Evolutionary conservation across 2,113 vertebrate species (phyloP).

Genomic region (Electrona antarctica): DNA sequence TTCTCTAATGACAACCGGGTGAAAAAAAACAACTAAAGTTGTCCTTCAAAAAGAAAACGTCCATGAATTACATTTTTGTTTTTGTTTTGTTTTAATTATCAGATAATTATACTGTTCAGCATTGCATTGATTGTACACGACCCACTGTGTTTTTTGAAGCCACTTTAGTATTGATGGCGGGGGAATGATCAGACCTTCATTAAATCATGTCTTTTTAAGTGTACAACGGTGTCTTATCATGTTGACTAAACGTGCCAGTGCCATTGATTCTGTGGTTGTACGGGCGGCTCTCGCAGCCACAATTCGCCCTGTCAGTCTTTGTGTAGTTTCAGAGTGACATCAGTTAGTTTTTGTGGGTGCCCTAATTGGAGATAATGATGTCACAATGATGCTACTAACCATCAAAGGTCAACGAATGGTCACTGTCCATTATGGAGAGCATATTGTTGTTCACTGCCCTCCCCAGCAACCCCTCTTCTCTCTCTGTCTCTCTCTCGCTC

Average conservation of each 20-base stretch:
- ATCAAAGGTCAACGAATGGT: conserved; percentile 47
- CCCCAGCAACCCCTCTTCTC: conserved; percentile 4
- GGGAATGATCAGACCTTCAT: conserved; percentile 65
- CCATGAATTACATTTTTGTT: conserved; percentile 9
- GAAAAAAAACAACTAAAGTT: too few species aligned
- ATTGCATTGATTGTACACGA: conserved; percentile 70
- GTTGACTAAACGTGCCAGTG: conserved; percentile 48
- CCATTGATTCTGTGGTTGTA: conserved; percentile 24
- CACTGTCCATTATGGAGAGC: conserved; percentile 35
- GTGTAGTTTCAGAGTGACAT: conserved; percentile 40
- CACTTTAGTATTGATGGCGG: conserved; percentile 79
- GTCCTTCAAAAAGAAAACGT: conserved; percentile 49
- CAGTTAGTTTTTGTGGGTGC: conserved; percentile 38
- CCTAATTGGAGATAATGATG: conserved; percentile 35
- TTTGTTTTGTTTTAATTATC: conserved; percentile 42
- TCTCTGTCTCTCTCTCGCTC: background rate
- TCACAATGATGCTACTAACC: conserved; percentile 37
- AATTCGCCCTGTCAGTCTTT: conserved; percentile 28
- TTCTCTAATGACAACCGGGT: too few species aligned
- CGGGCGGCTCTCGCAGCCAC: conserved; percentile 25
- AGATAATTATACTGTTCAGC: conserved; percentile 62
- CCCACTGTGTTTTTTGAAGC: conserved; percentile 77
- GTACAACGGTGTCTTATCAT: conserved; percentile 64
- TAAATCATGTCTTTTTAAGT: conserved; percentile 67
- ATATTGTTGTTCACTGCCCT: background rate